phyloP scores from a whole-genome alignment of 2,113 vertebrate genomes.

The Peucedramus taeniatus region DNA sequence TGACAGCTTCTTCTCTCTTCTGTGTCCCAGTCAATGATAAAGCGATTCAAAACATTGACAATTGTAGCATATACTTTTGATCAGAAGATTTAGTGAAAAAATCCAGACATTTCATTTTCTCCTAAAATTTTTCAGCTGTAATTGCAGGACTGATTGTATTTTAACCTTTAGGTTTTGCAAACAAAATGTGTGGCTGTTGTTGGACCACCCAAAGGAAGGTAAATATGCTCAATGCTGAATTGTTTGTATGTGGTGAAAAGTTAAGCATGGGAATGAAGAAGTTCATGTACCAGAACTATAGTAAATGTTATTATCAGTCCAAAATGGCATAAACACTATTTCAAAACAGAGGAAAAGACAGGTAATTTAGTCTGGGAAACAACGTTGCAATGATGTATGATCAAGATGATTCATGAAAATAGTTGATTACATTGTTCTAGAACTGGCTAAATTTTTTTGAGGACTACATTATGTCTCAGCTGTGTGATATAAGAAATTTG shows the following conservation, averaged over 20 bases:
- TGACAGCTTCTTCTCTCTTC: background rate
- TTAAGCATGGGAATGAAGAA: background rate
- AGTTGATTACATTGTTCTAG: background rate
- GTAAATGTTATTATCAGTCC: background rate
- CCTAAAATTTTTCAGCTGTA: background rate
- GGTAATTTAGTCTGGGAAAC: background rate
- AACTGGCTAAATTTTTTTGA: background rate
- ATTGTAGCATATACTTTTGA: background rate
- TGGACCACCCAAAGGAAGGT: background rate
- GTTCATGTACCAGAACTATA: fast-evolving
- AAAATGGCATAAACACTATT: background rate
- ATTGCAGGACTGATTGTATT: background rate
- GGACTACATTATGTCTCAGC: background rate
- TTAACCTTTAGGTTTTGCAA: background rate
- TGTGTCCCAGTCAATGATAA: background rate
- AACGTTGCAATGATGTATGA: background rate
- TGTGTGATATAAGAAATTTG: background rate
- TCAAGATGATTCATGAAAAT: background rate
- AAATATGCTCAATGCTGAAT: background rate
- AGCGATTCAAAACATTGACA: background rate
- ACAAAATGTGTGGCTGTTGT: background rate
- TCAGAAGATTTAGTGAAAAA: background rate
- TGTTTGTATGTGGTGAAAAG: background rate
- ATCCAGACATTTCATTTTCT: background rate
- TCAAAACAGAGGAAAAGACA: background rate